Base-by-base conservation (phyloP, 1,140 invertebrate genomes). In the Apis cerana region DNA sequence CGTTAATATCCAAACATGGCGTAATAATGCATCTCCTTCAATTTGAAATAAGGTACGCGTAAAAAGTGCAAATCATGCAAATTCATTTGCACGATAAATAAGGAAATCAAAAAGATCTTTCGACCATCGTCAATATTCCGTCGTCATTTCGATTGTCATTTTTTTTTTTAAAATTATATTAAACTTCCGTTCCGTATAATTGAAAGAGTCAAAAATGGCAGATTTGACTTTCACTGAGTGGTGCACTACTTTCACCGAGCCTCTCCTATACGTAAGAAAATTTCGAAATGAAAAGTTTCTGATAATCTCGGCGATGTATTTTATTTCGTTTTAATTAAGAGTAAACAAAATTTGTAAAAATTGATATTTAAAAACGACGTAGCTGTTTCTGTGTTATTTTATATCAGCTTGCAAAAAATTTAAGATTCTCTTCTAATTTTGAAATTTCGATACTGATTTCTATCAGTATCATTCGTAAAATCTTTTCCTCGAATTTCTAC, bases 161-260 rank as follows among this genome's bases (percentile, higher is more conserved):
- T 15, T 54, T 54, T 54, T 54, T 54, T 4, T 15, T 52, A 48
- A 64, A 56, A 5, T 75, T 43, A 54, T 50, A 59, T 76, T 72
- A 58, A 61, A 54, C 33, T 19, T n/a, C 61, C 67, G 15, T 21
- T 80, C n/a, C 23, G 43, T 50, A 17, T 74, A 62, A 50, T 80
- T 12, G 23, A 72, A 52, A 56, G 54, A 21, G 50, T 62, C 48
- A 61, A 33, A 7, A 43, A 43, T 27, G 86, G 33, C 65, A 59
- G 80, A 85, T 88, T 85, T 85, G 75, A 88, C 87, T 88, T 88
- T 88, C 87, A 88, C 86, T 81, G 33, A 33, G 33, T 64, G 50
- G 21, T 76, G 80, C 83, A 88, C 58, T 78, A 84, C 87, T 88
- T 88, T 88, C 87, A 85, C 87, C 62, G 13, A 15, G 7, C 7